Evolutionary conservation across 2,113 vertebrate genomes (phyloP).

Genomic region (Pionites leucogaster): DNA sequence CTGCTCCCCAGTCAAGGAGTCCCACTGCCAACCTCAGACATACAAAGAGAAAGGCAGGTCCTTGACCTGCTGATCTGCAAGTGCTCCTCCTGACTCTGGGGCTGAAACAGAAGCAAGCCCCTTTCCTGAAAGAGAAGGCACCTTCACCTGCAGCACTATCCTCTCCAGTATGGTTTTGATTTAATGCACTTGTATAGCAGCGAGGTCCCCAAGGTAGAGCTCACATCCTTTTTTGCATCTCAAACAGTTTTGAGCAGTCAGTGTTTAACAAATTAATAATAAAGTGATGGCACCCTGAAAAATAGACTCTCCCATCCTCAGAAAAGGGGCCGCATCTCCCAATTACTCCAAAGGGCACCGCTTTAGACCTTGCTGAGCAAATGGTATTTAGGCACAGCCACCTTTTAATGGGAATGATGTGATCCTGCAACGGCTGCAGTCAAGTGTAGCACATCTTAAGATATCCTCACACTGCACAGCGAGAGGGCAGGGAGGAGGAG

Average conservation of each 20-base stretch:
- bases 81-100: rapidly evolving
- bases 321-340: background rate
- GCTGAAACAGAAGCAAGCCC: background rate
- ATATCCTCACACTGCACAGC: background rate
- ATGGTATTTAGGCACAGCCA: background rate
- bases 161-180: background rate
- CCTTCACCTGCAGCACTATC: background rate
- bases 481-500: background rate
- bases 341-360: conserved; percentile 12
- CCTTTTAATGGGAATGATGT: conserved; percentile 21
- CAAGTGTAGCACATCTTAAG: background rate
- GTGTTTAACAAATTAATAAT: conserved; percentile 40
- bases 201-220: background rate
- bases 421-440: background rate
- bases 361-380: background rate
- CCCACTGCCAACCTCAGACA: background rate
- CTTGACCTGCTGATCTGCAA: background rate
- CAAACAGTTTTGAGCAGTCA: background rate
- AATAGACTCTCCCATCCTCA: background rate
- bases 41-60: background rate
- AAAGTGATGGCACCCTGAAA: background rate
- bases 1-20: background rate
- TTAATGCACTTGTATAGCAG: background rate
- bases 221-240: background rate
- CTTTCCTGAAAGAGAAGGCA: background rate